Evolutionary conservation across 2,888 invertebrate genomes (phyloP), one percentile per base, ranked within the genome.

Genomic region (Aproaerema taeniolella): DNA sequence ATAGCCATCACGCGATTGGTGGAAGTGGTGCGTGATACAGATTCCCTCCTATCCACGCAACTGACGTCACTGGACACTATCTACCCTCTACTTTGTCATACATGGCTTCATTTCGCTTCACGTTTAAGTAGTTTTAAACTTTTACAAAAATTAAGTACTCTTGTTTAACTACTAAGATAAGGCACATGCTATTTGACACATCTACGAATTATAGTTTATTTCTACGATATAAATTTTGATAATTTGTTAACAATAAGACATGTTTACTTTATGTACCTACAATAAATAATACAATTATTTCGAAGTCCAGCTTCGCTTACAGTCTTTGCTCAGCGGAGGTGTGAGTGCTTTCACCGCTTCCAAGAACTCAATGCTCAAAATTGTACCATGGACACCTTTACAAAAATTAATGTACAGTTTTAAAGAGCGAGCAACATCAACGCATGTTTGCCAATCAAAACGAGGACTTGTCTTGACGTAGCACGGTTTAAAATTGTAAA

Each of bases 111-210:
- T 4, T 10, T 37, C 12, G 11, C 17, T 29, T 11, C 29, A 15
- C 14, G 7, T n/a, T n/a, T n/a, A n/a, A n/a, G n/a, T n/a, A n/a
- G n/a, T n/a, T n/a, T 10, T 17, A 29, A 1, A 17, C 29, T 13
- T 9, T 30, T 14, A 30, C 25, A 33, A 20, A 17, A 30, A n/a
- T n/a, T 16, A 8, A 49, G 43, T 36, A 25, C 9, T 14, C 10
- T 43, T 34, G 34, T 48, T 55, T 52, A 52, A 40, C 52, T 57
- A 55, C 39, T 37, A 49, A 49, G 51, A 47, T 70, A 74, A 75
- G 77, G 76, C 74, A 77, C 76, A 54, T 47, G 49, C 55, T 59
- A 54, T 66, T 70, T 64, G 64, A 69, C 61, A 67, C 63, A 49
- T 53, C 45, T 52, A 51, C 45, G 33, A 45, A 46, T 37, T 9